These are phyloP conservation scores for Odontomyia ornata DNA, from an alignment of 2,888 invertebrate species.

Conservation along the genomic window DNA sequence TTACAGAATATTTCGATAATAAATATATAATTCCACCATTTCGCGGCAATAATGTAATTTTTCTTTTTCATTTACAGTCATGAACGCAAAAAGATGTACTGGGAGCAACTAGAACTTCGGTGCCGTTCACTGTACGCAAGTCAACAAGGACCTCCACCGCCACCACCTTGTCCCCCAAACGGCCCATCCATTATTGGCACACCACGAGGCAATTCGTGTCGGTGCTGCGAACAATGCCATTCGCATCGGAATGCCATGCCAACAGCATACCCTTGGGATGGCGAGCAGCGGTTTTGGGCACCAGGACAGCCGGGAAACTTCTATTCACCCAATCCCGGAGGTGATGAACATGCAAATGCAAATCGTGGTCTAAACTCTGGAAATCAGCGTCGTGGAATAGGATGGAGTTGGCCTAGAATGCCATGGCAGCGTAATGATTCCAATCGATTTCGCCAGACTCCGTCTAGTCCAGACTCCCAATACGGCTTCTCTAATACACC, in stretches of 20 bases:
- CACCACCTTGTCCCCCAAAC: conserved; percentile 49
- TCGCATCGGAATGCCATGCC: conserved; percentile 68
- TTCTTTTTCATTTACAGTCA: conserved; percentile 69
- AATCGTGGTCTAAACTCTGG: conserved; percentile 57
- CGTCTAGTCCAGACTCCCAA: conserved; percentile 81
- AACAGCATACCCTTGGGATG: conserved; percentile 71
- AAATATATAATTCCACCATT: no score
- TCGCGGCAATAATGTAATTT: neutral
- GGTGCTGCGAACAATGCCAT: conserved; percentile 76
- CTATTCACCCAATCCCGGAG: conserved; percentile 85
- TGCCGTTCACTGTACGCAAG: conserved; percentile 78
- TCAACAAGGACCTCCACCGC: conserved; percentile 61
- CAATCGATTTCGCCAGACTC: conserved; percentile 69
- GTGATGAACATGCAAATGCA: conserved; percentile 59
- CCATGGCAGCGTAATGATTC: conserved; percentile 73
- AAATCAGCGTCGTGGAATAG: conserved; percentile 55
- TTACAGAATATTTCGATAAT: no score
- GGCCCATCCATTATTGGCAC: conserved; percentile 65
- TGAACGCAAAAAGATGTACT: conserved; percentile 94
- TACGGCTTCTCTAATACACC: conserved; percentile 74
- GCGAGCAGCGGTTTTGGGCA: conserved; percentile 65
- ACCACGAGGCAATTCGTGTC: conserved; percentile 65
- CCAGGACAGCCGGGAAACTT: conserved; percentile 79
- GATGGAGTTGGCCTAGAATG: conserved; percentile 77
- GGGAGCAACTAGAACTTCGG: conserved; percentile 88